These are phyloP conservation scores for Actenoides lindsayi DNA, from an alignment of 2,113 vertebrate species.

Conservation along the genomic window DNA sequence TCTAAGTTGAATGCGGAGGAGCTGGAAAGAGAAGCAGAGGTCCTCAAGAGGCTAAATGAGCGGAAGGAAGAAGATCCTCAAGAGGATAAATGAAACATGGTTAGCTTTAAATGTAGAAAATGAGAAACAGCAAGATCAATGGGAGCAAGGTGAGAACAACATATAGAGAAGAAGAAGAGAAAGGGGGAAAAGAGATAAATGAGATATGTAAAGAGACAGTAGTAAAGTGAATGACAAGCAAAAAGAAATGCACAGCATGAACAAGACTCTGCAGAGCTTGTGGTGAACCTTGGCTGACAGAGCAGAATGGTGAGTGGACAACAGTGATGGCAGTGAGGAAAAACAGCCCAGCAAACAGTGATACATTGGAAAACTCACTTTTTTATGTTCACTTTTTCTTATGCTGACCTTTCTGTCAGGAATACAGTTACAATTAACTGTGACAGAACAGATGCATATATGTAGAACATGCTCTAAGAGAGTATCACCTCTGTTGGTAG, in stretches of 20 bases:
- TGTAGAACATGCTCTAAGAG: neutral
- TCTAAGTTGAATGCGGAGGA: neutral
- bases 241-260: neutral
- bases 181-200: neutral
- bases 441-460: neutral
- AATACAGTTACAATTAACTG: neutral
- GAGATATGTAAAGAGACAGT: neutral
- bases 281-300: neutral
- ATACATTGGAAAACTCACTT: neutral
- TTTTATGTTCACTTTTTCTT: neutral
- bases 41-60: neutral
- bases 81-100: constrained; percentile 2
- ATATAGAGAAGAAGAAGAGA: neutral
- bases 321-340: neutral
- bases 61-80: neutral
- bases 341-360: neutral
- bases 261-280: neutral
- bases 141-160: neutral
- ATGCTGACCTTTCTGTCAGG: neutral
- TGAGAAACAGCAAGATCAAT: neutral
- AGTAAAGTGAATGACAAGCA: neutral
- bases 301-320: neutral
- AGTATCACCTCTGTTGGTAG: neutral
- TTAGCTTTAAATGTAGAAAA: constrained; percentile 1
- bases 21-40: neutral